phyloP scores from a whole-genome alignment of 1,140 invertebrate genomes.

The Lithobius niger region DNA sequence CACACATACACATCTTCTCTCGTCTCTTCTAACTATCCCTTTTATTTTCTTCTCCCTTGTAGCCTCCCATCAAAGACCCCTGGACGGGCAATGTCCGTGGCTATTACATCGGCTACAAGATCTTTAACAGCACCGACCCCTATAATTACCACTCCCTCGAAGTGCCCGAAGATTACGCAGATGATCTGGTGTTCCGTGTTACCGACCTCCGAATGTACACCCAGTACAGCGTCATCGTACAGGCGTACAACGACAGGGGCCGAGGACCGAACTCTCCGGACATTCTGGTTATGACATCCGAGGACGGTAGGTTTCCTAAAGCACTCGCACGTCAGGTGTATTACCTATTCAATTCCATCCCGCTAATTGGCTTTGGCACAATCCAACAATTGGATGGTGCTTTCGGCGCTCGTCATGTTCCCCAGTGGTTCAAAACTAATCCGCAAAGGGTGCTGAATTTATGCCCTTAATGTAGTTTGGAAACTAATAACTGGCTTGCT shows the following conservation, averaged over 20 bases:
- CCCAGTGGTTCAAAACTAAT: too few relatives aligned
- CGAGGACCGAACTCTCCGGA: slow-evolving; percentile 79
- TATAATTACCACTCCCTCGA: slow-evolving; percentile 24
- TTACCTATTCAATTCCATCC: too few relatives aligned
- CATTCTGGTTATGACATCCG: slow-evolving; percentile 64
- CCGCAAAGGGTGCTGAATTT: too few relatives aligned
- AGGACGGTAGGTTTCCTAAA: slow-evolving; percentile 46
- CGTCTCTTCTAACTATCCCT: slow-evolving; percentile 6
- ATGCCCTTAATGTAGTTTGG: too few relatives aligned
- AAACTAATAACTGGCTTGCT: too few relatives aligned
- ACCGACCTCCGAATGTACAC: slow-evolving; percentile 74
- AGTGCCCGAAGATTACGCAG: slow-evolving; percentile 16
- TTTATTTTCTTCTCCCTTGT: background rate
- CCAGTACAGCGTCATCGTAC: slow-evolving; percentile 88
- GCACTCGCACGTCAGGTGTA: too few relatives aligned
- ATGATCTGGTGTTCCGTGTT: slow-evolving; percentile 41
- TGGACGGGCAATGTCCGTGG: slow-evolving; percentile 88
- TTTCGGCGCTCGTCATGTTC: too few relatives aligned
- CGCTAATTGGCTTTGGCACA: too few relatives aligned
- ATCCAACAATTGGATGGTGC: too few relatives aligned
- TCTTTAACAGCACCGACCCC: slow-evolving; percentile 26
- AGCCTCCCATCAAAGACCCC: slow-evolving; percentile 69
- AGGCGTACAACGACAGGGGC: slow-evolving; percentile 89
- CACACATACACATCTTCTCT: too few relatives aligned
- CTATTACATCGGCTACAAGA: slow-evolving; percentile 51